Base-by-base conservation (phyloP, 1,140 invertebrate species). In the Bombus affinis region DNA sequence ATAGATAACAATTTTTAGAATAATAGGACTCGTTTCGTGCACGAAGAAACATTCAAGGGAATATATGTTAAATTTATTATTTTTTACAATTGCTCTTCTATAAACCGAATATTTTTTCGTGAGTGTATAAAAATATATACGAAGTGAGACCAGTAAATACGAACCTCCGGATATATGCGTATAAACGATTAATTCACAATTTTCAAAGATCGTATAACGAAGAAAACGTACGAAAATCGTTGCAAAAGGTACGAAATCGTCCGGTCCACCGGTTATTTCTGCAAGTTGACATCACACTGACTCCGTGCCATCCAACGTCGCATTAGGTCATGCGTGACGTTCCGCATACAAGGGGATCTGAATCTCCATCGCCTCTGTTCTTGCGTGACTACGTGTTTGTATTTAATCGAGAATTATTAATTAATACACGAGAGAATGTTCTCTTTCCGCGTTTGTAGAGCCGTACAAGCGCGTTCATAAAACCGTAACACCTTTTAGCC, bases 261-360 rank as follows among this genome's bases (percentile, higher is more conserved):
- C 22, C n/a, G n/a, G 22, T 32, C 22, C n/a, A 2, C 10, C 10
- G 59, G 28, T 72, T 62, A 72, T 73, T 81, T 71, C n/a, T 28
- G 32, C n/a, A 37, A 72, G 37, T 59, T 70, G 42, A n/a, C 66
- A 25, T 32, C 28, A 28, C 53, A 2, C 0, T 44, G 44, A 44
- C 39, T 53, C 6, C 22, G 53, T 81, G 13, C 22, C 53, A 72
- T 39, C 39, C 68, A 37, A 44, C 68, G 18, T 42, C 32, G 47
- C 37, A 22, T 44, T 32, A 62, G 53, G 47, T 81, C 80, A 73
- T 73, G 80, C 62, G 68, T 81, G 68, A 44, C 47, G 37, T 53
- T 15, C 15, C 32, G 62, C 25, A 1, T 3, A 18, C 37, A n/a
- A 32, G 2, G 53, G 25, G 37, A 81, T 71, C 68, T 15, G 47